Conservation (phyloP, 2,888 invertebrate species). For the Patella caerulea region DNA sequence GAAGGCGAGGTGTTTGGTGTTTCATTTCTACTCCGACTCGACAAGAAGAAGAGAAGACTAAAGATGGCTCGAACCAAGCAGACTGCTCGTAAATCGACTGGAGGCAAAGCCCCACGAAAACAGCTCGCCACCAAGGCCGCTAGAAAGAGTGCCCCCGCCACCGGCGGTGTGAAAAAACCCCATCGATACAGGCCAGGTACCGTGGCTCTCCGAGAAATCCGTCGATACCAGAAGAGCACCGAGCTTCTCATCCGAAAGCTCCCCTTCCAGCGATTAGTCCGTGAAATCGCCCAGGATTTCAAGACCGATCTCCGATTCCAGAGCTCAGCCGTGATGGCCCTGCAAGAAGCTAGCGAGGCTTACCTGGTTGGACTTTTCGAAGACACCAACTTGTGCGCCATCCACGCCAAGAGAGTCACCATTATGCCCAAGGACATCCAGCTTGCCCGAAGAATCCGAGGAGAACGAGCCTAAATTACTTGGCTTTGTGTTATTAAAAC, state of each 20-base stretch:
- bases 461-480: too few relatives aligned
- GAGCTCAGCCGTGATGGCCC: conserved; percentile 92
- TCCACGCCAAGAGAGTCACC: too few relatives aligned
- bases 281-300: conserved; percentile 67
- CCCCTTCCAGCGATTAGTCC: conserved; percentile 63
- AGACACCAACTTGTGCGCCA: too few relatives aligned
- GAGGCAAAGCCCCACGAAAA: conserved; percentile 3
- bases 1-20: too few relatives aligned
- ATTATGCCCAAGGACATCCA: too few relatives aligned
- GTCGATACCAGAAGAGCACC: conserved; percentile 63
- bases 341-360: conserved; percentile 76
- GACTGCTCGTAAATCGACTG: not conserved
- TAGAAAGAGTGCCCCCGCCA: conserved; percentile 2
- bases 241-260: conserved; percentile 63
- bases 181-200: conserved; percentile 38
- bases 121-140: conserved; percentile 22
- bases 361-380: too few relatives aligned
- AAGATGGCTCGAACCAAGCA: not conserved
- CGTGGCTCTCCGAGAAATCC: conserved; percentile 64
- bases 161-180: too few relatives aligned
- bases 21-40: too few relatives aligned
- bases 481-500: conserved; percentile 27
- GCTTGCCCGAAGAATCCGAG: too few relatives aligned
- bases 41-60: too few relatives aligned
- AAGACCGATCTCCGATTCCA: conserved; percentile 82